Evolutionary conservation across 2,113 vertebrate species (phyloP).

Genomic region (Dipodomys ordii): DNA sequence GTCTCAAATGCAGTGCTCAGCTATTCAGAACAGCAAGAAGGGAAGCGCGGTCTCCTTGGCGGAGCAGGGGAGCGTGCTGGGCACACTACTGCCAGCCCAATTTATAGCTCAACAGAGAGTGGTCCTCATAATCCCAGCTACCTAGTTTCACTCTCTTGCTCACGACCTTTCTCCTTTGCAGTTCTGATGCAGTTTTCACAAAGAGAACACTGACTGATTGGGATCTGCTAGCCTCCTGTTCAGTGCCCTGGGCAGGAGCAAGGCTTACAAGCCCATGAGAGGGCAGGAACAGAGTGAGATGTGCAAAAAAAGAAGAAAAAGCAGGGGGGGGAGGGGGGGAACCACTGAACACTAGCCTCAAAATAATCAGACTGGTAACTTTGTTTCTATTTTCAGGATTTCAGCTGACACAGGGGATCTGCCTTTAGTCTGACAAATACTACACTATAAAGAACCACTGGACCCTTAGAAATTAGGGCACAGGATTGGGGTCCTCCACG

Average conservation of each 20-base stretch:
- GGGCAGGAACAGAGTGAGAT: not conserved
- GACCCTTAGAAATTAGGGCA: not conserved
- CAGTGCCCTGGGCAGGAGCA: not conserved
- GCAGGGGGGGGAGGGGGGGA: not conserved
- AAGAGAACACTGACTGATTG: not conserved
- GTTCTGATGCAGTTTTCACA: not conserved
- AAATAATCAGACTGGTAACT: not conserved
- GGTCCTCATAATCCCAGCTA: not conserved
- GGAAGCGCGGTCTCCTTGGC: not conserved
- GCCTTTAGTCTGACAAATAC: not conserved
- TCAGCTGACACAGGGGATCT: not conserved
- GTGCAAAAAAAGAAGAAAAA: not conserved
- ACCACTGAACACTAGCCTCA: not conserved
- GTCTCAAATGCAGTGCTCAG: not conserved
- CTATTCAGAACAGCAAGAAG: not conserved
- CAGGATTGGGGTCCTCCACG: not conserved
- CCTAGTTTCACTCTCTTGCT: not conserved
- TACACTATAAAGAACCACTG: not conserved
- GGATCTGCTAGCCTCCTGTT: not conserved
- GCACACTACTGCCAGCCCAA: not conserved
- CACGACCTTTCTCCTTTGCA: not conserved
- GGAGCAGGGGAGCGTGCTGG: not conserved
- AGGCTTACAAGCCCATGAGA: not conserved
- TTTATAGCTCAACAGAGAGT: not conserved
- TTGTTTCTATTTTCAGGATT: slow-evolving; percentile 1